phyloP scores from a whole-genome alignment of 2,888 invertebrate genomes.

The Apodemia zela region DNA sequence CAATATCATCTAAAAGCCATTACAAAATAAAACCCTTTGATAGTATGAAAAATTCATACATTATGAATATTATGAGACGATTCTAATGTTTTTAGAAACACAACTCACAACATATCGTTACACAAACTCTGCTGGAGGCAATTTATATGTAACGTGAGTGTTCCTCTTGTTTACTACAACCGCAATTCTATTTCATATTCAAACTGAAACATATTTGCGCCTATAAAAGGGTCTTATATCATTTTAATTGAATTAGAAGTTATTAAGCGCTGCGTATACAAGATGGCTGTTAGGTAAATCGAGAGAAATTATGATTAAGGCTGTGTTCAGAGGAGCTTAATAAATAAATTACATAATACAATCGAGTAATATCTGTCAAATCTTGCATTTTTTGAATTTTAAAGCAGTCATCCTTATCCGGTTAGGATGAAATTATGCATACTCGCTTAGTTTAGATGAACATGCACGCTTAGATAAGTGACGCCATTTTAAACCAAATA shows the following conservation, averaged over 20 bases:
- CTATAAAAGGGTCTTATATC: slow-evolving; percentile 5
- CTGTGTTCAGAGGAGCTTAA: neutral
- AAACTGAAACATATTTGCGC: slow-evolving; percentile 21
- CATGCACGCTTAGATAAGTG: no score
- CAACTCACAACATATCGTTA: slow-evolving; percentile 28
- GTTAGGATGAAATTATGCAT: no score
- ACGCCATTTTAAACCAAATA: no score
- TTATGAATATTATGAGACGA: neutral
- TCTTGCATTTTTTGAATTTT: no score
- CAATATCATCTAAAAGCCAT: no score
- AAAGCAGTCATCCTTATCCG: no score
- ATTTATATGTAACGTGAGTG: slow-evolving; percentile 49
- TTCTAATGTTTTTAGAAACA: slow-evolving; percentile 13
- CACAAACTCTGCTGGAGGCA: slow-evolving; percentile 44
- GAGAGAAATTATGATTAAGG: neutral
- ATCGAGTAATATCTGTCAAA: no score
- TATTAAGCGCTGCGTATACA: slow-evolving; percentile 7
- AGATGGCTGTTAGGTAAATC: neutral
- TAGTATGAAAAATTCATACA: neutral
- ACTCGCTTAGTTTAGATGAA: no score
- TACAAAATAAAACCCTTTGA: neutral
- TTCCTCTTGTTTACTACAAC: slow-evolving; percentile 45
- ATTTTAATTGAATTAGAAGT: slow-evolving; percentile 10
- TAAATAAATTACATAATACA: no score
- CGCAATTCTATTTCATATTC: slow-evolving; percentile 48